Percentiles rank a stretch among this genome's conserved stretches.
phyloP scores from a whole-genome alignment of 2,888 invertebrate species.

The Agrotis puta region DNA sequence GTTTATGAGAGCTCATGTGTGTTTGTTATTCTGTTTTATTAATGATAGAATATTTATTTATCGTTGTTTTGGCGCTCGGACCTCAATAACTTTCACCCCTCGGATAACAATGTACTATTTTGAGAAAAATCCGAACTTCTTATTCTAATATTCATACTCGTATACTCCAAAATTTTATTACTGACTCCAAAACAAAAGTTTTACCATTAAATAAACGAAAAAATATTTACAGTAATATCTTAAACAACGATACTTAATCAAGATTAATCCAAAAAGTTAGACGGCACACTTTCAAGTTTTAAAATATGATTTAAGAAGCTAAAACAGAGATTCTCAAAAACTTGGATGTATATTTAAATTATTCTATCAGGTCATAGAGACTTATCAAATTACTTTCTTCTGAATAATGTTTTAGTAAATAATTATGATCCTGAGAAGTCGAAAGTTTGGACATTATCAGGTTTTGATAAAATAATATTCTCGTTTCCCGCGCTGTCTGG shows the following conservation, averaged over 20 bases:
- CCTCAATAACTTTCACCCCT: too few relatives aligned
- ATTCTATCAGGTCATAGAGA: slow-evolving; percentile 40
- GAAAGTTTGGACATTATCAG: neutral
- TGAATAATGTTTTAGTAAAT: slow-evolving; percentile 39
- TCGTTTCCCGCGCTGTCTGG: neutral
- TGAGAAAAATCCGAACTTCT: neutral
- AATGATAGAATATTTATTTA: too few relatives aligned
- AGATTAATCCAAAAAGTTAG: slow-evolving; percentile 56
- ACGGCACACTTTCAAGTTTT: slow-evolving; percentile 50
- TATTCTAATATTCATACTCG: neutral
- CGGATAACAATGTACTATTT: too few relatives aligned
- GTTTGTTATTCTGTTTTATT: too few relatives aligned
- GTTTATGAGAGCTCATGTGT: too few relatives aligned
- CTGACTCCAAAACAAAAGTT: too few relatives aligned
- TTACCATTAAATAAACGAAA: slow-evolving; percentile 17
- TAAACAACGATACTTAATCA: slow-evolving; percentile 54
- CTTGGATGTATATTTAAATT: slow-evolving; percentile 44
- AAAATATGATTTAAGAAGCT: slow-evolving; percentile 58
- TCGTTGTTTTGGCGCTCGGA: too few relatives aligned
- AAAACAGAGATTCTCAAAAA: slow-evolving; percentile 38
- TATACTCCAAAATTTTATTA: slow-evolving; percentile 8
- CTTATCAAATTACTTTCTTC: slow-evolving; percentile 50
- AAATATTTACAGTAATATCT: slow-evolving; percentile 47
- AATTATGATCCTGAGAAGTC: slow-evolving; percentile 7
- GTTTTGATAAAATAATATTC: neutral